Evolutionary conservation across 1,140 invertebrate genomes (phyloP).

Genomic region (Thaumatotibia leucotreta): DNA sequence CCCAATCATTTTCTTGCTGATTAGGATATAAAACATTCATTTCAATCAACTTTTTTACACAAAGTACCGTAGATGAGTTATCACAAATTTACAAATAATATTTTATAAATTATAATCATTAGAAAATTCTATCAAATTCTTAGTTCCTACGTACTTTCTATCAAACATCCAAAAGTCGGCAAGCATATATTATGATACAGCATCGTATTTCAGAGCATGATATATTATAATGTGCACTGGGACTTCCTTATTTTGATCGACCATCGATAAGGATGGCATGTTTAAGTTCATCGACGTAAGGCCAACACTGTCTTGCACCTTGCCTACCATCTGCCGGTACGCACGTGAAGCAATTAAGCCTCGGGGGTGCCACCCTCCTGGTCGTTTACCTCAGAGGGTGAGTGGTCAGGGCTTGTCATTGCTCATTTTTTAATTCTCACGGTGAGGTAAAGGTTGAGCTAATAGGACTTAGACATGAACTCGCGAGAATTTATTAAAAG

Average conservation of each 20-base stretch:
- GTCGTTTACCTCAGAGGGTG: constrained; percentile 59
- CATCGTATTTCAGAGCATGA: too few species aligned
- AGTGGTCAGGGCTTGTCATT: constrained; percentile 59
- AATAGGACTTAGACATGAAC: background rate
- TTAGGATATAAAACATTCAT: too few species aligned
- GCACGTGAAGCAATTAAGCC: constrained; percentile 67
- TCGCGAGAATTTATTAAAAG: background rate
- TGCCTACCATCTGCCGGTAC: constrained; percentile 65
- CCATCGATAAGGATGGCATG: background rate
- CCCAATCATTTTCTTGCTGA: too few species aligned
- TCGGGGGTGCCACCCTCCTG: constrained; percentile 67
- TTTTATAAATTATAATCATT: too few species aligned
- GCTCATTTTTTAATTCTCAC: constrained; percentile 15
- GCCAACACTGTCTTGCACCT: constrained; percentile 65
- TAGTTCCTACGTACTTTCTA: too few species aligned
- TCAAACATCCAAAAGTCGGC: too few species aligned
- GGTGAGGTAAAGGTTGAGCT: background rate
- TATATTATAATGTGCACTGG: too few species aligned
- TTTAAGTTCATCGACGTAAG: constrained; percentile 20
- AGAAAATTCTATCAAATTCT: too few species aligned
- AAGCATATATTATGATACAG: too few species aligned
- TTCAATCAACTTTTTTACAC: too few species aligned
- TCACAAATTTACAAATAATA: too few species aligned
- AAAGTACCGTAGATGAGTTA: too few species aligned
- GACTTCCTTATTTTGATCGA: constrained; percentile 32